Conservation (phyloP, 2,113 vertebrate species). For the Malurus alboscapulatus region DNA sequence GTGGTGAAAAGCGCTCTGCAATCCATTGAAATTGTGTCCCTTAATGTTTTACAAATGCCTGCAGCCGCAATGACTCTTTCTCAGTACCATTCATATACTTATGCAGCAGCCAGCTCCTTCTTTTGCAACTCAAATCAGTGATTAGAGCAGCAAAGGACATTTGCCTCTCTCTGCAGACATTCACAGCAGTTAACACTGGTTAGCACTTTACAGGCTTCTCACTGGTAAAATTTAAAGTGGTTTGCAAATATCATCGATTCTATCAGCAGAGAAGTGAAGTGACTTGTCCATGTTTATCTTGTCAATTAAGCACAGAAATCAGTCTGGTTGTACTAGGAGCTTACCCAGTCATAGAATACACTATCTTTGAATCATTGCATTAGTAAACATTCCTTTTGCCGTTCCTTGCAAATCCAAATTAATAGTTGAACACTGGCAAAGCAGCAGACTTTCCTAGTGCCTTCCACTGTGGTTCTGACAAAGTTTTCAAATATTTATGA, state of each 20-base stretch:
- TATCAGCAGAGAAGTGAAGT: background rate
- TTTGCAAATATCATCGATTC: background rate
- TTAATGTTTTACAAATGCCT: conserved; percentile 37
- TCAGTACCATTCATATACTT: background rate
- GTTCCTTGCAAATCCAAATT: background rate
- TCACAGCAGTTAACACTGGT: background rate
- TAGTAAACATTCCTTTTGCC: background rate
- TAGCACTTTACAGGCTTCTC: background rate
- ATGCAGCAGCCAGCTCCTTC: background rate
- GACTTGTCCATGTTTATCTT: background rate
- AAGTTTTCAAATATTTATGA: background rate
- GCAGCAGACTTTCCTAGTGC: background rate
- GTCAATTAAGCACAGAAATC: background rate
- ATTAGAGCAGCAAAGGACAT: background rate
- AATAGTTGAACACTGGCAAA: background rate
- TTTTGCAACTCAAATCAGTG: background rate
- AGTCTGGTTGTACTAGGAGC: background rate
- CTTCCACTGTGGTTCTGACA: background rate
- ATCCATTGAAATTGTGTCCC: background rate
- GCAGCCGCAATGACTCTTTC: background rate
- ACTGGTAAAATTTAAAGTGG: background rate
- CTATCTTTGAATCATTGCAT: background rate
- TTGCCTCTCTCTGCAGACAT: background rate
- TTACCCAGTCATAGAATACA: background rate
- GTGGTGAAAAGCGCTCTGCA: conserved; percentile 30